Percentiles rank a stretch among this genome's conserved stretches.
Conservation (phyloP, 2,888 invertebrate genomes). For the Synanthedon vespiformis region DNA sequence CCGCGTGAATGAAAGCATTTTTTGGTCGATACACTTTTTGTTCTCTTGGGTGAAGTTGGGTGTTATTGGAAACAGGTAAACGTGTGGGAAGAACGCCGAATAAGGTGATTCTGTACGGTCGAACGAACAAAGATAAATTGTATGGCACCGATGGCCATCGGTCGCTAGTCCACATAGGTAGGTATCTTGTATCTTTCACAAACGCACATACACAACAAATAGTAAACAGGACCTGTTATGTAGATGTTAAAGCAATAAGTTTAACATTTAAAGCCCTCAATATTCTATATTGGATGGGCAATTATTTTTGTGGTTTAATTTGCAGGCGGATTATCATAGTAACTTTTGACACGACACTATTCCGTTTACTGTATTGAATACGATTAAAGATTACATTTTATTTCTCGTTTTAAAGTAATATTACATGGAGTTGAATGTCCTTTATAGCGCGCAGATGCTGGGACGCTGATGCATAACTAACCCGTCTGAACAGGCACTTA, state of each 20-base stretch:
- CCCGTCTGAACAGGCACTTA: background rate
- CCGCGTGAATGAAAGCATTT: conserved; percentile 41
- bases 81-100: conserved; percentile 50
- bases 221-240: conserved; percentile 38
- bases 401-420: conserved; percentile 23
- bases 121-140: conserved; percentile 41
- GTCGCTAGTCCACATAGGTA: conserved; percentile 8
- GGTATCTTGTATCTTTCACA: conserved; percentile 5
- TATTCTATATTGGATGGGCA: conserved; percentile 39
- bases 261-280: conserved; percentile 13
- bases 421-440: conserved; percentile 15
- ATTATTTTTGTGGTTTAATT: conserved; percentile 61
- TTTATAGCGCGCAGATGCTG: conserved; percentile 1
- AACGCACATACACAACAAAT: conserved; percentile 20
- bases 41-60: conserved; percentile 6
- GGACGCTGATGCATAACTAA: background rate
- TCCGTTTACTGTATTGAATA: conserved; percentile 5
- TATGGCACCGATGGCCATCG: conserved; percentile 20
- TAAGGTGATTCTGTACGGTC: conserved; percentile 32
- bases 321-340: conserved; percentile 40
- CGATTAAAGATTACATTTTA: conserved; percentile 14
- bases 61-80: conserved; percentile 37
- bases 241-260: conserved; percentile 19
- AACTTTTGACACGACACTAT: conserved; percentile 23
- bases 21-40: conserved; percentile 20